Evolutionary conservation across 2,888 invertebrate genomes (phyloP).

Genomic region (Pollenia griseotomentosa): DNA sequence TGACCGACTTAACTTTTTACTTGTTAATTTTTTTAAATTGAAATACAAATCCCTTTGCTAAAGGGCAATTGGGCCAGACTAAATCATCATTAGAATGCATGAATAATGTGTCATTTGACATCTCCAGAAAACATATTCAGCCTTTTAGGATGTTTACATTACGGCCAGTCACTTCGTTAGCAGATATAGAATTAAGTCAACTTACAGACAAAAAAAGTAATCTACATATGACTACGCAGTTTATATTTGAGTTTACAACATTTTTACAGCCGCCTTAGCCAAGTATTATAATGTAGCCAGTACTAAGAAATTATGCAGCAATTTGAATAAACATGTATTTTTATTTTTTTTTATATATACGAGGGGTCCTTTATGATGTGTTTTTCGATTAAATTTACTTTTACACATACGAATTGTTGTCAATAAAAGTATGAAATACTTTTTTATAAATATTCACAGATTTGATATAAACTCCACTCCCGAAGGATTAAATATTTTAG

Average conservation of each 20-base stretch:
- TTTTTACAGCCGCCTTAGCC: slow-evolving; percentile 30
- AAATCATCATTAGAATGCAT: slow-evolving; percentile 71
- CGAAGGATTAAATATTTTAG: too few species aligned
- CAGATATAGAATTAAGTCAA: not conserved
- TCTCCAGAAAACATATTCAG: slow-evolving; percentile 50
- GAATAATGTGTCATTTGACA: slow-evolving; percentile 72
- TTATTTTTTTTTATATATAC: not conserved
- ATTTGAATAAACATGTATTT: slow-evolving; percentile 31
- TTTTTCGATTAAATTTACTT: not conserved
- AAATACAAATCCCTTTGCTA: slow-evolving; percentile 32
- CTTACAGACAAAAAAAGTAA: slow-evolving; percentile 14
- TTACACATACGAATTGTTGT: too few species aligned
- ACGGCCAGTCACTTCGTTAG: slow-evolving; percentile 62
- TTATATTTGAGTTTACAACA: slow-evolving; percentile 24
- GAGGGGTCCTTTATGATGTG: not conserved
- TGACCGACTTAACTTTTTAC: too few species aligned
- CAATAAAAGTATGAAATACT: too few species aligned
- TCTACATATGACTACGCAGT: slow-evolving; percentile 11
- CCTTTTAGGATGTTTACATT: slow-evolving; percentile 4
- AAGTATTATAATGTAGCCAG: slow-evolving; percentile 36
- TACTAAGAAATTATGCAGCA: slow-evolving; percentile 9
- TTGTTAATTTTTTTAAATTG: slow-evolving; percentile 12
- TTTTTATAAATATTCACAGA: too few species aligned
- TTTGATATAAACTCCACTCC: too few species aligned
- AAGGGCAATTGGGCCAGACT: slow-evolving; percentile 49